Percentiles rank a stretch among this genome's conserved stretches.
phyloP scores from a whole-genome alignment of 2,113 vertebrate genomes.

The Plecotus auritus region DNA sequence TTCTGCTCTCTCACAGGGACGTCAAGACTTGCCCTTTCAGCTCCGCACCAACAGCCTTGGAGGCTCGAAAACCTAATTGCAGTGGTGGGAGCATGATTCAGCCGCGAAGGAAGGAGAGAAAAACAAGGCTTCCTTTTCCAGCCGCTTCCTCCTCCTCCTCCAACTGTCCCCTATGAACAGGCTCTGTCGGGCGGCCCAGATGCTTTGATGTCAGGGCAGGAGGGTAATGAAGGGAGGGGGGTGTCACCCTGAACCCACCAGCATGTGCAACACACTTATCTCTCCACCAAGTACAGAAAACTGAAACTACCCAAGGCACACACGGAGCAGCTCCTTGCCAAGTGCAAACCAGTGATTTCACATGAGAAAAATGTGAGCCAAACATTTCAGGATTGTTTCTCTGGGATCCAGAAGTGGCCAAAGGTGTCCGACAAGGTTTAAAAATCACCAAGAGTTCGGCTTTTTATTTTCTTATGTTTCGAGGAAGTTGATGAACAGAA shows the following conservation, averaged over 20 bases:
- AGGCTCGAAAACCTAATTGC: conserved; percentile 78
- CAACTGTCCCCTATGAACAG: neutral
- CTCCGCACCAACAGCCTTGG: conserved; percentile 64
- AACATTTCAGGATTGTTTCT: conserved; percentile 1
- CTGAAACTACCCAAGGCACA: neutral
- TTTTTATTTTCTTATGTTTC: neutral
- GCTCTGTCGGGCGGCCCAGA: conserved; percentile 12
- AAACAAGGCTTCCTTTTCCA: conserved; percentile 66
- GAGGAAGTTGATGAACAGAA: no score
- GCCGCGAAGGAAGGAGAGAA: conserved; percentile 45
- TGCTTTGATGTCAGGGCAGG: neutral
- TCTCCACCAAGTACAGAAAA: neutral
- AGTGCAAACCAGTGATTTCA: conserved; percentile 71
- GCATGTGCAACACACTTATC: neutral
- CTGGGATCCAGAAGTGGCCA: neutral
- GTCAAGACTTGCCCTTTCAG: conserved; percentile 80
- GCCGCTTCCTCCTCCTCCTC: neutral
- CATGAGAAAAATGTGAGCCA: conserved; percentile 60
- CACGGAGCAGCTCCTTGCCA: neutral
- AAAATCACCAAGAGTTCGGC: neutral
- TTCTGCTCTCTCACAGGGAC: conserved; percentile 56
- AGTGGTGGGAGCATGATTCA: conserved; percentile 82
- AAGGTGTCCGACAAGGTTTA: neutral
- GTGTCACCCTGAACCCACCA: neutral
- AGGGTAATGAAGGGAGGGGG: neutral